Base-by-base conservation (phyloP, 2,797 vertebrate species). In the Sphenopsis melanotis region DNA sequence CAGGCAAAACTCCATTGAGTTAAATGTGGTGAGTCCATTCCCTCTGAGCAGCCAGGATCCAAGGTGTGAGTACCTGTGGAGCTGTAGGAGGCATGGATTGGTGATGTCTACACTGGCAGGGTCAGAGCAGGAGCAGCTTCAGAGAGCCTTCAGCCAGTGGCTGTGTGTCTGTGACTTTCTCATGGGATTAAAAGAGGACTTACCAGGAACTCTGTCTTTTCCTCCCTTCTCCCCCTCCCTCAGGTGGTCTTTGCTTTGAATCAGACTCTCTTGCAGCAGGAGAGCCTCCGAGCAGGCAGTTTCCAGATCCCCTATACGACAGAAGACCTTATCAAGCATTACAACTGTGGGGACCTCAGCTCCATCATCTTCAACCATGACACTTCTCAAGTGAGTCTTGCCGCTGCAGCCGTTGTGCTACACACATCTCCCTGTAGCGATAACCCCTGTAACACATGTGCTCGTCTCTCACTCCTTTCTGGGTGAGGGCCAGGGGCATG, bases 241-340 rank as follows among this genome's bases (percentile, higher is more conserved):
- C 83, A 99, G 99, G 99, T 99, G 91, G 97, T 99, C 92, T 99
- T 99, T 97, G 99, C 99, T 95, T 98, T 99, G 97, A 99, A 99
- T 96, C 99, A 99, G 98, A 99, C 98, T 36, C 97, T 98, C 81
- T 95, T 99, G 78, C 98, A 99, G 96, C 98, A 99, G 97, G 98
- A 99, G 94, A 99, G 98, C 85, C 95, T 99, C 42, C 87, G 98
- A 66, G 98, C 98, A 4, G 98, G 99, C 72, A 98, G 98, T 94
- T 97, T 99, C 19, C 98, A 98, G 97, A 98, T 98, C 42, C 98
- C 98, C 1, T 99, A 98, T 96, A 98, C 98, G 42, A 99, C 98
- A 0, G 98, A 99, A 93, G 98, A 99, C 87, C 98, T 99, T 91
- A 99, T 99, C 98, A 98, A 98, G 83, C 98, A 99, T 98, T 99